Base-by-base conservation (phyloP, 2,888 invertebrate genomes). In the Agriopis aurantiaria region DNA sequence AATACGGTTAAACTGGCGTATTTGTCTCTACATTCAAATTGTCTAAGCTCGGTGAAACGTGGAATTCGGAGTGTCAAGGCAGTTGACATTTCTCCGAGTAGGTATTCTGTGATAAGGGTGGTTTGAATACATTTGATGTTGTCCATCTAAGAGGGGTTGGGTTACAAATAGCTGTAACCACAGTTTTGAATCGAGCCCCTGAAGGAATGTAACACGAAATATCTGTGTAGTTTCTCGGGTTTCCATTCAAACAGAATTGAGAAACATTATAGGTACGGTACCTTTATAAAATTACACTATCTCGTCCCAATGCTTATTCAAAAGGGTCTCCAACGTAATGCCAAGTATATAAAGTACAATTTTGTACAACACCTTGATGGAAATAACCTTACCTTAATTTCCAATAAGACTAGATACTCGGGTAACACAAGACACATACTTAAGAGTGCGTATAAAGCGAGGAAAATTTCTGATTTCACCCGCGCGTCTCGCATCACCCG, bases 21-120 rank as follows among this genome's bases (percentile, higher is more conserved):
- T 82, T 85, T 80, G 83, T 81, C 79, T 80, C 78, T 68, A 81
- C 80, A 84, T 83, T 85, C 82, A 81, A 72, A 78, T 75, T 71
- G 70, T 76, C 80, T 76, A 76, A 81, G 80, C 78, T 82, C 78
- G 79, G 81, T 74, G 79, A 82, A 80, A 78, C 80, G 75, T 76
- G 80, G 83, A 82, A 85, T 84, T 80, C 74, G 69, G 75, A 80
- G 78, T 82, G 81, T 82, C 83, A 80, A 81, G 75, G 67, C 78
- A 74, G 80, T 81, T 82, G 81, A 82, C 83, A 82, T 81, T 79
- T 74, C 65, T 72, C 75, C 72, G 74, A 73, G 73, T 74, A 73
- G 75, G 73, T 75, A 74, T 69, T 74, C 71, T 75, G 73, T 77
- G 78, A 82, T 76, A 76, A 78, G 79, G 79, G 78, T 80, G 76